Evolutionary conservation across 2,113 vertebrate species (phyloP).

Genomic region (Prionailurus viverrinus): DNA sequence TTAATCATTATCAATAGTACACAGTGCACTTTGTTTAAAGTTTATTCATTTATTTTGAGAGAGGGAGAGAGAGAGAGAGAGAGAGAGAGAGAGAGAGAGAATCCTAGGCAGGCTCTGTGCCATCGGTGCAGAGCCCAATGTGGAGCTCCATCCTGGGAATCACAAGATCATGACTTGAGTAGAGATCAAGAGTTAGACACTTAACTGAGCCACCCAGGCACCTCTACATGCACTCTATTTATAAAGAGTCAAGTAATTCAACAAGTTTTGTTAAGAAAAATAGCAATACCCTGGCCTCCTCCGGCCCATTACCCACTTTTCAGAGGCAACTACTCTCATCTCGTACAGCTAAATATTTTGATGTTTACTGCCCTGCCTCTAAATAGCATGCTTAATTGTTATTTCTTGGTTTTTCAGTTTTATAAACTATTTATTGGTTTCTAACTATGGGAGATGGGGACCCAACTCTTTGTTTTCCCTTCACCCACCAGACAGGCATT

Average conservation of each 20-base stretch:
- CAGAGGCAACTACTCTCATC: background rate
- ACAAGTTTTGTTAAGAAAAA: background rate
- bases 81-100: too few species aligned
- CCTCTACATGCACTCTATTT: too few species aligned
- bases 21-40: background rate
- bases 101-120: too few species aligned
- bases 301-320: background rate
- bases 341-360: background rate
- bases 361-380: background rate
- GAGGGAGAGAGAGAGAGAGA: too few species aligned
- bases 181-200: too few species aligned
- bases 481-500: background rate
- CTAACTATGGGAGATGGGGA: background rate
- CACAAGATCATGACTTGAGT: too few species aligned
- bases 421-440: background rate
- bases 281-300: background rate
- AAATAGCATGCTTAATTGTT: background rate
- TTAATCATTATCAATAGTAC: background rate
- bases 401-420: constrained; percentile 14
- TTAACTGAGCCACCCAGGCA: too few species aligned
- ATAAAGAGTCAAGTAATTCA: background rate
- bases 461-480: background rate
- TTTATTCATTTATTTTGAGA: too few species aligned
- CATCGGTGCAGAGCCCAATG: too few species aligned
- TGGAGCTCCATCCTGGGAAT: too few species aligned